These are phyloP conservation scores for Trachelus stipa DNA, from an alignment of 2,888 invertebrate species.

Conservation along the genomic window DNA sequence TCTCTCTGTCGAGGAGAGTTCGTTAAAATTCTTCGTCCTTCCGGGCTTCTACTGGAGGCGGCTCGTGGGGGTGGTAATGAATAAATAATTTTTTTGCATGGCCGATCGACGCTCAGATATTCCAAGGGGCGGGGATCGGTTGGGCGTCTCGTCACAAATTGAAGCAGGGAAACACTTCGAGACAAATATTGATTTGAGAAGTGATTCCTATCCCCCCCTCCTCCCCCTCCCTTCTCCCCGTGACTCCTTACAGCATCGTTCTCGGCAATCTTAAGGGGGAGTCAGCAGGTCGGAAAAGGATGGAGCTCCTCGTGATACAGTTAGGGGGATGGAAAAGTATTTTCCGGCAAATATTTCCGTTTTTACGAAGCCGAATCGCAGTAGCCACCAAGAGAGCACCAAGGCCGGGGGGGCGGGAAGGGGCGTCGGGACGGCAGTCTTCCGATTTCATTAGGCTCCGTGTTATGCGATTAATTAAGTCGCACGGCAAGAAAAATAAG, in stretches of 20 bases:
- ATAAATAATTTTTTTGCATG: slow-evolving; percentile 16
- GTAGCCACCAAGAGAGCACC: slow-evolving; percentile 14
- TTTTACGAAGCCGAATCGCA: slow-evolving; percentile 45
- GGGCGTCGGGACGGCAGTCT: slow-evolving; percentile 35
- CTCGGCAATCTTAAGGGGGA: neutral
- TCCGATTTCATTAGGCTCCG: slow-evolving; percentile 67
- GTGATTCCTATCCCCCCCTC: slow-evolving; percentile 11
- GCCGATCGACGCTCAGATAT: slow-evolving; percentile 11
- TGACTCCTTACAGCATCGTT: neutral
- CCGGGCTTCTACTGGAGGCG: slow-evolving; percentile 1
- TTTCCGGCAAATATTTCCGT: slow-evolving; percentile 62
- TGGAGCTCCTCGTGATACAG: neutral
- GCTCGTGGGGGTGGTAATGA: slow-evolving; percentile 14
- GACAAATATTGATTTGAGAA: slow-evolving; percentile 20
- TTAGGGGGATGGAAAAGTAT: slow-evolving; percentile 50
- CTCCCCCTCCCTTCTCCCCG: too few species aligned
- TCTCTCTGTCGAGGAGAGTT: slow-evolving; percentile 11
- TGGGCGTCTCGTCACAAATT: slow-evolving; percentile 7
- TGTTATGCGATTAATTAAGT: slow-evolving; percentile 68
- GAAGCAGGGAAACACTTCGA: slow-evolving; percentile 12
- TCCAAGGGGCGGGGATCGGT: slow-evolving; percentile 1
- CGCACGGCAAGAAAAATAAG: slow-evolving; percentile 62
- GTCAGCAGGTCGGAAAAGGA: neutral
- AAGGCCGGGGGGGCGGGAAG: slow-evolving; percentile 44
- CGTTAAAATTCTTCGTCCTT: slow-evolving; percentile 23